Evolutionary conservation across 2,888 invertebrate species (phyloP).

Genomic region (Pandemis cinnamomeana): DNA sequence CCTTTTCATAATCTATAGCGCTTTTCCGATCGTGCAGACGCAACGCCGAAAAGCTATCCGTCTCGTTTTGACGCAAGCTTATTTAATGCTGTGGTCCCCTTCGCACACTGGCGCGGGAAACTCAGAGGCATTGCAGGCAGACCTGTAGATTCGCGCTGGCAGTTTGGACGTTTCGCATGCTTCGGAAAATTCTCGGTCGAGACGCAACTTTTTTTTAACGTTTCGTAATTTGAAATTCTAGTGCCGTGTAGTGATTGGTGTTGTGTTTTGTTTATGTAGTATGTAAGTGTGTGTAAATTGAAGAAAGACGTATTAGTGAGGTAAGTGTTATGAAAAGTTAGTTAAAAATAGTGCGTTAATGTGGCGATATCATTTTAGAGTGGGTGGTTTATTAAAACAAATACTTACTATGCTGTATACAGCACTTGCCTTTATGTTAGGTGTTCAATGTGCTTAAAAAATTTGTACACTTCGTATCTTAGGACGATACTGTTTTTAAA

Average conservation of each 20-base stretch:
- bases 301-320: slow-evolving; percentile 76
- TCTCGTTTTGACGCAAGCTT: slow-evolving; percentile 53
- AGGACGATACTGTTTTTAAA: no score
- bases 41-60: slow-evolving; percentile 46
- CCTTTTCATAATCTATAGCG: slow-evolving; percentile 50
- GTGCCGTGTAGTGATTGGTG: slow-evolving; percentile 49
- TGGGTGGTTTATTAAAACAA: slow-evolving; percentile 11
- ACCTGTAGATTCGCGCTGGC: slow-evolving; percentile 76
- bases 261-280: slow-evolving; percentile 47
- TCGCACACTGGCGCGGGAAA: slow-evolving; percentile 69
- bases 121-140: slow-evolving; percentile 67
- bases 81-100: slow-evolving; percentile 50
- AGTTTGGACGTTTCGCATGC: slow-evolving; percentile 64
- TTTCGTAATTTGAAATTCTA: slow-evolving; percentile 25
- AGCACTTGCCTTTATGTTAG: not conserved
- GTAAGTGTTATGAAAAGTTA: slow-evolving; percentile 51
- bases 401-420: not conserved
- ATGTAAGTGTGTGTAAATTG: slow-evolving; percentile 53
- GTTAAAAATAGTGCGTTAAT: slow-evolving; percentile 22
- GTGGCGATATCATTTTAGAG: not conserved
- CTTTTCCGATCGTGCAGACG: slow-evolving; percentile 58
- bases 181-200: slow-evolving; percentile 45
- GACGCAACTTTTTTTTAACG: slow-evolving; percentile 31
- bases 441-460: no score
- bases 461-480: no score